Conservation (phyloP, 2,113 vertebrate genomes). For the Vulpes lagopus region DNA sequence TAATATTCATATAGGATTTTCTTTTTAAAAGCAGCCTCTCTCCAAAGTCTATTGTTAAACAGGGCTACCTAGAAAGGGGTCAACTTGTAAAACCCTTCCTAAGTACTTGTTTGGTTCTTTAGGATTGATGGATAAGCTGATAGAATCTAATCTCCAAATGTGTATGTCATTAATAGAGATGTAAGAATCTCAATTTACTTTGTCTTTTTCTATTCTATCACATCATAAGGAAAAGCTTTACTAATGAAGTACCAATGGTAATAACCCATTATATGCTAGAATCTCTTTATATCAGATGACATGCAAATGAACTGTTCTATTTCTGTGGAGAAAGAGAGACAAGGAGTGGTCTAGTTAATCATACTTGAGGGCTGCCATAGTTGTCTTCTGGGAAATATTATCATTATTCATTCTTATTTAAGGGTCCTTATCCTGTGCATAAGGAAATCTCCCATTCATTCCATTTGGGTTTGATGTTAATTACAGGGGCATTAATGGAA, state of each 20-base stretch:
- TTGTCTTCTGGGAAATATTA: conserved; percentile 83
- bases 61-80: conserved; percentile 55
- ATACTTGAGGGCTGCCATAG: conserved; percentile 80
- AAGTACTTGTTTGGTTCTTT: conserved; percentile 68
- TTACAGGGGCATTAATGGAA: conserved; percentile 78
- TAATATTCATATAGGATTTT: conserved; percentile 81
- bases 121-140: conserved; percentile 67
- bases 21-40: conserved; percentile 61
- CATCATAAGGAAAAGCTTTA: conserved; percentile 72
- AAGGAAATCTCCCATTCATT: conserved; percentile 78
- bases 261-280: conserved; percentile 80
- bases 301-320: conserved; percentile 81
- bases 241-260: conserved; percentile 78
- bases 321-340: conserved; percentile 70
- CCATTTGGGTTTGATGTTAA: conserved; percentile 77
- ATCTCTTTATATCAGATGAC: conserved; percentile 77
- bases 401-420: conserved; percentile 84
- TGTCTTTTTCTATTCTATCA: conserved; percentile 75
- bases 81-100: conserved; percentile 62
- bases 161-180: conserved; percentile 71
- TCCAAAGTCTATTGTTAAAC: conserved; percentile 55
- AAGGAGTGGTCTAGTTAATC: conserved; percentile 82
- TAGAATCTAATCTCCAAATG: conserved; percentile 63
- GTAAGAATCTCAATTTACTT: conserved; percentile 70
- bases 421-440: conserved; percentile 75